phyloP scores from a whole-genome alignment of 2,888 invertebrate genomes.

The Malachius bipustulatus region DNA sequence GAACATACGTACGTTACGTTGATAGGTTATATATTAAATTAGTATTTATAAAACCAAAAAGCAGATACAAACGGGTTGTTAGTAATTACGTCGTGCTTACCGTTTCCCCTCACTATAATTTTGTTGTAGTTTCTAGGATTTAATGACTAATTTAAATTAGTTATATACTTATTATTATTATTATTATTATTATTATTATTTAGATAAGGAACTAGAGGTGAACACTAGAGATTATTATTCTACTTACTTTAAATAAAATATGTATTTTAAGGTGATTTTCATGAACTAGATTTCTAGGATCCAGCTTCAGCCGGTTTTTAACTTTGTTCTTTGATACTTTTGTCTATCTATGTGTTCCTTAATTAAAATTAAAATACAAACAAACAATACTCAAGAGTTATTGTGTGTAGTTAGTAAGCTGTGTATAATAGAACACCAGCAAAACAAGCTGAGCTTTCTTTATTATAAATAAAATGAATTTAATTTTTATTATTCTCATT shows the following conservation, averaged over 20 bases:
- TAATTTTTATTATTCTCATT: too few species aligned
- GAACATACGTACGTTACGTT: too few species aligned
- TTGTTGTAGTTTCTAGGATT: slow-evolving; percentile 35
- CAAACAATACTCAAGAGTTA: slow-evolving; percentile 28
- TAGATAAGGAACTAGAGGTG: slow-evolving; percentile 31
- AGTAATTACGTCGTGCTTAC: slow-evolving; percentile 15
- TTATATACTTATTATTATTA: too few species aligned
- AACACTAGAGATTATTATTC: slow-evolving; percentile 22
- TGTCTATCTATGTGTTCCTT: slow-evolving; percentile 32
- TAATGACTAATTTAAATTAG: slow-evolving; percentile 35
- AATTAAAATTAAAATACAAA: slow-evolving; percentile 23
- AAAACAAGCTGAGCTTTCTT: slow-evolving; percentile 21
- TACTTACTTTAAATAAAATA: slow-evolving; percentile 17
- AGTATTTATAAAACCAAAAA: too few species aligned
- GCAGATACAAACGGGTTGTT: too few species aligned
- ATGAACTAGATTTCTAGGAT: slow-evolving; percentile 20
- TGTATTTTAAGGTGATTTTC: slow-evolving; percentile 15
- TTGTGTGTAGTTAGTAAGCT: slow-evolving; percentile 34
- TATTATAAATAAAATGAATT: too few species aligned
- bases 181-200: too few species aligned
- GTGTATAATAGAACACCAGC: slow-evolving; percentile 33
- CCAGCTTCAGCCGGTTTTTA: slow-evolving; percentile 17
- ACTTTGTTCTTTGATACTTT: slow-evolving; percentile 32
- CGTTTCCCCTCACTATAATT: slow-evolving; percentile 31
- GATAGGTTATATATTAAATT: too few species aligned